Conservation (phyloP, 2,113 vertebrate species). For the Equus przewalskii region DNA sequence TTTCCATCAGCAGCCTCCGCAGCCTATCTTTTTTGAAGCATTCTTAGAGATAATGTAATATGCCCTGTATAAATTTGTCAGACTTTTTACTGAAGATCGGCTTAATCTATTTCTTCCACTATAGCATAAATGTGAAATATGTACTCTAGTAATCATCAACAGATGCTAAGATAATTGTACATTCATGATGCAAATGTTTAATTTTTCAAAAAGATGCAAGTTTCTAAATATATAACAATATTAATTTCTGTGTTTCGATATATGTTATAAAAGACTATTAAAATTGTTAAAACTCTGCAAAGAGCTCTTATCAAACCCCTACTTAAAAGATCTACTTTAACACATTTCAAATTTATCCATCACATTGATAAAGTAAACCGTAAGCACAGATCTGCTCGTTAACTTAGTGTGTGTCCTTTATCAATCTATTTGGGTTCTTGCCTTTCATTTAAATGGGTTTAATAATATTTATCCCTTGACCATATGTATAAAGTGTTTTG, state of each 20-base stretch:
- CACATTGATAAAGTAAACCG: not conserved
- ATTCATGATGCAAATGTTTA: not conserved
- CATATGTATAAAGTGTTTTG: not conserved
- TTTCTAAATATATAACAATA: not conserved
- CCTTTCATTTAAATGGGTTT: not conserved
- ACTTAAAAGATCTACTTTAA: not conserved
- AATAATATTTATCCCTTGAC: slow-evolving; percentile 24
- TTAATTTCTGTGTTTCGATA: not conserved
- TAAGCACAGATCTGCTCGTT: not conserved
- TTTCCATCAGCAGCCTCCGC: not conserved
- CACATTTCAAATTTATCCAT: not conserved
- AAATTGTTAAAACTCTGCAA: slow-evolving; percentile 11
- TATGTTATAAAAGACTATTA: not conserved
- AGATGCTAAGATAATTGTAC: not conserved
- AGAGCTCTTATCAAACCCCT: not conserved
- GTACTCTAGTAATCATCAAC: not conserved
- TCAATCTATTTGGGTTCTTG: not conserved
- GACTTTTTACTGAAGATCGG: not conserved
- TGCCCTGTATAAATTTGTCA: not conserved
- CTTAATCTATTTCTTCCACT: not conserved
- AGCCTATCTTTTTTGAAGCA: not conserved
- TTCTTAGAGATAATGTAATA: not conserved
- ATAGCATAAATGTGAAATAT: not conserved
- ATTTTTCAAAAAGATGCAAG: not conserved
- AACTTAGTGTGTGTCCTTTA: not conserved